Base-by-base conservation (phyloP, 2,797 vertebrate species). In the Siniperca scherzeri region DNA sequence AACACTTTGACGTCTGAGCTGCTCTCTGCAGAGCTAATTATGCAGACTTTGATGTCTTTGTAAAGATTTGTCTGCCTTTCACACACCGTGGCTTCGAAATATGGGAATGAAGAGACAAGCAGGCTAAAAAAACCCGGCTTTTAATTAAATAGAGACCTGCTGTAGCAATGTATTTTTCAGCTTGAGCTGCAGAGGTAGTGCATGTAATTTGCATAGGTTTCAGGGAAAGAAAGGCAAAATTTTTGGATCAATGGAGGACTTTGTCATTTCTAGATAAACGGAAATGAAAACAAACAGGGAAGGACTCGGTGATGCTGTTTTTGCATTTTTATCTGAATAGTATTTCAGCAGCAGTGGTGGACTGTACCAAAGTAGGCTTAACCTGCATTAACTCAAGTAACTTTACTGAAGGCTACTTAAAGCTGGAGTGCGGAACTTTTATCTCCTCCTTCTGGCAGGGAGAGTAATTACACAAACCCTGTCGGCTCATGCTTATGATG, bases 21-120 rank as follows among this genome's bases (percentile, higher is more conserved):
- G 40, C 33, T 40, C 69, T 33, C 36, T 22, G 40, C 1, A 10
- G 42, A 73, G 73, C 60, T 70, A 60, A 82, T 80, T 70, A 82
- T 6, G 30, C 46, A 16, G 0, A 8, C 4, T 74, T 11, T 66
- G 9, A 42, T 36, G 73, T 57, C 1, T 70, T 17, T 70, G 27
- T 14, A 5, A 67, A 30, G 10, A 60, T 12, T 12, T 27, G 25
- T 70, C 42, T 53, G 46, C 38, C 36, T 57, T 69, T 46, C 30
- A 33, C 33, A 36, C 25, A 25, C 10, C 3, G 12, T 36, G 16
- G 2, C 42, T 46, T 36, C 1, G 4, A 71, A 40, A 64, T 36
- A 52, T 52, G 36, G 0, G 16, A 9, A 57, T 10, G 5, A 78
- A 33, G 21, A 65, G 25, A 10, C 13, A 22, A 1, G 27, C 3